phyloP scores from a whole-genome alignment of 2,888 invertebrate genomes.

The Heliconius charithonia region DNA sequence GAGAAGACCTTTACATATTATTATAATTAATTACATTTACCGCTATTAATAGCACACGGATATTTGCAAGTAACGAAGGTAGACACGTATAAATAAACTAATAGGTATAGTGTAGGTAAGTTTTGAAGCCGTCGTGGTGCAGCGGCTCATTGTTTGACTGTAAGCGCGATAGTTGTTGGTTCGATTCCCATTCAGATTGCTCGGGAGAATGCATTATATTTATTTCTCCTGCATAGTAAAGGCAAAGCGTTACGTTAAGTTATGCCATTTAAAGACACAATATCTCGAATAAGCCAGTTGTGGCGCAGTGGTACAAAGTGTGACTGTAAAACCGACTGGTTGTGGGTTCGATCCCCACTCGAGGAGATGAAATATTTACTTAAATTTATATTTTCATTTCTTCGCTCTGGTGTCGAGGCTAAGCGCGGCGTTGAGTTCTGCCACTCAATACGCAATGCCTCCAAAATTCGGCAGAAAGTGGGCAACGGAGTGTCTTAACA shows the following conservation, averaged over 20 bases:
- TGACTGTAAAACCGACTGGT: too few species aligned
- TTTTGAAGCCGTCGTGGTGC: not conserved
- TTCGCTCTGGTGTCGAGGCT: too few species aligned
- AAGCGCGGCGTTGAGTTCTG: too few species aligned
- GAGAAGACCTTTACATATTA: constrained; percentile 30
- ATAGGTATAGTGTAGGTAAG: not conserved
- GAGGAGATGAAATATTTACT: too few species aligned
- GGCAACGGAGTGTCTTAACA: too few species aligned
- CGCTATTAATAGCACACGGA: constrained; percentile 27
- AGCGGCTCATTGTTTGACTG: not conserved
- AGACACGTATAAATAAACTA: not conserved
- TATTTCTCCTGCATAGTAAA: not conserved
- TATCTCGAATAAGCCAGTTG: not conserved
- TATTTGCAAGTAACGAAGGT: constrained; percentile 9
- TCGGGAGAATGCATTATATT: not conserved
- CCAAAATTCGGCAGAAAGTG: too few species aligned
- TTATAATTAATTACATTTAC: constrained; percentile 17
- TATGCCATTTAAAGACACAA: too few species aligned
- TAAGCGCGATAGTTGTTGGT: not conserved
- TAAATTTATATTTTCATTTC: too few species aligned
- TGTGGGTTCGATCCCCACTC: too few species aligned
- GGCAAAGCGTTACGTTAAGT: not conserved
- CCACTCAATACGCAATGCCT: too few species aligned
- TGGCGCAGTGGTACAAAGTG: too few species aligned
- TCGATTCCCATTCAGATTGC: not conserved